A percentile compares a stretch with the other conserved stretches of the same genome.
phyloP scores from a whole-genome alignment of 2,888 invertebrate species.

The Brachylomia viminalis region DNA sequence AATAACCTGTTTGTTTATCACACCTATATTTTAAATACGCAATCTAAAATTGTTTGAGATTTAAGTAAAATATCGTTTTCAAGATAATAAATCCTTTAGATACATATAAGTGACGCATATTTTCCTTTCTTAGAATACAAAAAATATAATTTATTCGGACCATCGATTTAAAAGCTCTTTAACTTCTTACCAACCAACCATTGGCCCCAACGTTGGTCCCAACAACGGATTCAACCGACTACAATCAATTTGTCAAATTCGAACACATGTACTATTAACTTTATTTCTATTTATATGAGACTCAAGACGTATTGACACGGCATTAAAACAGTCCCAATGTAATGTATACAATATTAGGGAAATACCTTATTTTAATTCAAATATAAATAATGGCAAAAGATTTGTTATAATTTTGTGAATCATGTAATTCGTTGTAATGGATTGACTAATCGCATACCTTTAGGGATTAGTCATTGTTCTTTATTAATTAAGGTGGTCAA shows the following conservation, averaged over 20 bases:
- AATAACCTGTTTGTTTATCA: background rate
- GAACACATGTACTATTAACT: constrained; percentile 65
- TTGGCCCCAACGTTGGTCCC: constrained; percentile 42
- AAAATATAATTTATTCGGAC: background rate
- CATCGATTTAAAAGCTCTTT: background rate
- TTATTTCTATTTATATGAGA: constrained; percentile 68
- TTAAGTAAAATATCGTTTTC: background rate
- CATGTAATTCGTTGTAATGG: constrained; percentile 37
- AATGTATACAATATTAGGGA: constrained; percentile 68
- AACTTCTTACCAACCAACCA: background rate
- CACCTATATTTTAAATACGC: background rate
- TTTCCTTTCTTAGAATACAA: background rate
- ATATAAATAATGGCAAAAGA: constrained; percentile 24
- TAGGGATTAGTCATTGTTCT: constrained; percentile 41
- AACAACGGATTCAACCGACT: constrained; percentile 30
- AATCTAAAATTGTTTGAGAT: background rate
- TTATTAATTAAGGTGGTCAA: background rate
- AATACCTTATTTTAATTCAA: constrained; percentile 33
- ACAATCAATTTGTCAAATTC: constrained; percentile 77
- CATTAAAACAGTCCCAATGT: constrained; percentile 65
- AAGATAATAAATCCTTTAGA: background rate
- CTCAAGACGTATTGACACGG: constrained; percentile 65
- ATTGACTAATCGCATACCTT: constrained; percentile 33
- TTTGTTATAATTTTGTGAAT: constrained; percentile 35
- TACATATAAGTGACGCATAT: background rate